Conservation (phyloP, 2,797 vertebrate species). For the Chloroceryle inda region DNA sequence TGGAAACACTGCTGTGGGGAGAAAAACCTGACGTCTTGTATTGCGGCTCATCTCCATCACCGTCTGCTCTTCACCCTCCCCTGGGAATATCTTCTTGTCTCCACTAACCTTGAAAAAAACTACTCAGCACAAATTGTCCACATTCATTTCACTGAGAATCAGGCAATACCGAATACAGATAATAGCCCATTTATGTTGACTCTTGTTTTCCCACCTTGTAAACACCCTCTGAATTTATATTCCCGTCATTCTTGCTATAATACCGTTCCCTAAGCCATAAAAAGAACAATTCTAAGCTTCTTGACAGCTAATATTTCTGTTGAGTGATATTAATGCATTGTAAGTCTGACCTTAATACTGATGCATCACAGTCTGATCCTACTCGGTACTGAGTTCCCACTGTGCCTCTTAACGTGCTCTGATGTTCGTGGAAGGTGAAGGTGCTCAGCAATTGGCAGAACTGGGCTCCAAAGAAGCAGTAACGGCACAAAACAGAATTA, state of each 20-base stretch:
- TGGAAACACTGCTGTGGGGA: neutral
- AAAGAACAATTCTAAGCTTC: constrained; percentile 54
- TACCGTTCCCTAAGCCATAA: constrained; percentile 42
- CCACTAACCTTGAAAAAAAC: neutral
- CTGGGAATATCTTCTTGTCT: neutral
- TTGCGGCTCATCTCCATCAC: neutral
- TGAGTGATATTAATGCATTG: neutral
- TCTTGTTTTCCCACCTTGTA: constrained; percentile 46
- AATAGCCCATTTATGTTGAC: constrained; percentile 32
- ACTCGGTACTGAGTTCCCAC: neutral
- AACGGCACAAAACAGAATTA: neutral
- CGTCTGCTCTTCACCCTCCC: neutral
- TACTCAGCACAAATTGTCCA: neutral
- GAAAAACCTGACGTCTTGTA: neutral
- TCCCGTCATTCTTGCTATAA: neutral
- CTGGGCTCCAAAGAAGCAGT: neutral
- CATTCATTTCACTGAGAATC: neutral
- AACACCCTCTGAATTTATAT: constrained; percentile 64
- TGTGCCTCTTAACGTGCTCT: neutral
- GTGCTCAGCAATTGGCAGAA: neutral
- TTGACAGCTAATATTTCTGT: constrained; percentile 63
- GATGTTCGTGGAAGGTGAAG: rapidly evolving
- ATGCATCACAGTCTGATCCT: neutral
- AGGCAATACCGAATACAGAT: constrained; percentile 6
- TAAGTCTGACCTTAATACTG: constrained; percentile 39